These are phyloP conservation scores for Psylliodes chrysocephalus DNA, from an alignment of 2,888 invertebrate genomes.

Conservation along the genomic window DNA sequence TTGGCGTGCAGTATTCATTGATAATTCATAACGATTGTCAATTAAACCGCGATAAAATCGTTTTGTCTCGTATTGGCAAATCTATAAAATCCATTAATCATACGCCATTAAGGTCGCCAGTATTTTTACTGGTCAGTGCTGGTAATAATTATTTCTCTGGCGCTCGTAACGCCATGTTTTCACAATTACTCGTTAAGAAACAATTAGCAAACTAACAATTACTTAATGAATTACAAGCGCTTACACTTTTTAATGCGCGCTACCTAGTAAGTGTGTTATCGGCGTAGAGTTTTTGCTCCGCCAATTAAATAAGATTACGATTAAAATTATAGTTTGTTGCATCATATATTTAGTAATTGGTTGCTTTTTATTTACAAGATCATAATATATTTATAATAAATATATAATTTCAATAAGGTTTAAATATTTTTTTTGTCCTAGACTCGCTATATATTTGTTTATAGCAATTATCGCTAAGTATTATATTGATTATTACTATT, in stretches of 20 bases:
- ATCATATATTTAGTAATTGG: too few species aligned
- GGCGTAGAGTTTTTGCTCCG: not conserved
- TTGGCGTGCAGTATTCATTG: not conserved
- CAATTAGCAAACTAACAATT: conserved; percentile 20
- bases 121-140: conserved; percentile 5
- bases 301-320: conserved; percentile 4
- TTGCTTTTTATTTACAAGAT: too few species aligned
- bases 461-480: too few species aligned
- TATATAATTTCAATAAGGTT: too few species aligned
- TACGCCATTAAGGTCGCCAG: conserved; percentile 8
- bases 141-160: conserved; percentile 23
- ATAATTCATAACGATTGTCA: not conserved
- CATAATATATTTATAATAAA: too few species aligned
- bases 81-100: conserved; percentile 7
- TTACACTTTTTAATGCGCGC: conserved; percentile 8
- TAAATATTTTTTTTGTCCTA: too few species aligned
- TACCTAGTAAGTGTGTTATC: conserved; percentile 3
- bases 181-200: conserved; percentile 14
- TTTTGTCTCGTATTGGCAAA: not conserved
- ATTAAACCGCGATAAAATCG: not conserved
- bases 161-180: conserved; percentile 24
- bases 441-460: too few species aligned
- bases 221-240: conserved; percentile 18
- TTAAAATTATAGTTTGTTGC: not conserved
- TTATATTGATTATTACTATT: too few species aligned